phyloP scores from a whole-genome alignment of 2,113 vertebrate species.

The Protobothrops mucrosquamatus region DNA sequence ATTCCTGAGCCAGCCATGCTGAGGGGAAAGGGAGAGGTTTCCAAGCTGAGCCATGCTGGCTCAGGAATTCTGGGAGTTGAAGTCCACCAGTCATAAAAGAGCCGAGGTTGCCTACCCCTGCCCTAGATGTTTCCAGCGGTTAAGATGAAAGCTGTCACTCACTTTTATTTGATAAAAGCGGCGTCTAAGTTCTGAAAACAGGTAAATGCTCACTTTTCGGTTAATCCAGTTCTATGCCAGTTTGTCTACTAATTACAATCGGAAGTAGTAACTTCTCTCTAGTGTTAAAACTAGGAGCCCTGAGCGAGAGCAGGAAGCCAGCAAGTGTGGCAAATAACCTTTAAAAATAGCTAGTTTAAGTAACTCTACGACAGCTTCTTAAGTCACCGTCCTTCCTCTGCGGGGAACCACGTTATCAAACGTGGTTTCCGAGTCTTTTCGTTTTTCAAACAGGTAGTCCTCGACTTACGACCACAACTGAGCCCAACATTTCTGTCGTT shows the following conservation, averaged over 20 bases:
- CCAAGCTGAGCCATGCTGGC: no score
- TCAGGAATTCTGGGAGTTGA: no score
- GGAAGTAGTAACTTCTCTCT: conserved; percentile 52
- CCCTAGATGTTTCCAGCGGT: conserved; percentile 55
- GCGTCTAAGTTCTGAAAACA: conserved; percentile 43
- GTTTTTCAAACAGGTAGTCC: conserved; percentile 22
- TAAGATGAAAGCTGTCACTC: conserved; percentile 65
- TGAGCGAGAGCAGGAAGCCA: conserved; percentile 51
- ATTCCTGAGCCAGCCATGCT: no score
- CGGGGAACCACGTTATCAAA: conserved; percentile 15
- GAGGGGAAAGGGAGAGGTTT: no score
- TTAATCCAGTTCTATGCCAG: conserved; percentile 53
- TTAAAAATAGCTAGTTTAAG: not conserved
- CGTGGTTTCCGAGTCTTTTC: conserved; percentile 16
- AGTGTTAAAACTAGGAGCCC: conserved; percentile 54
- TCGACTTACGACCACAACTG: not conserved
- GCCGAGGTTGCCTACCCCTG: conserved; percentile 25
- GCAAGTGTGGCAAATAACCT: conserved; percentile 45
- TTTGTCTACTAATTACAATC: conserved; percentile 48
- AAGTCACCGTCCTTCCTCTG: not conserved
- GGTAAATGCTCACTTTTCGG: conserved; percentile 45
- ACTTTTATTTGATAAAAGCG: conserved; percentile 62
- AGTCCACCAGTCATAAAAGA: no score
- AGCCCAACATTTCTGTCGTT: not conserved
- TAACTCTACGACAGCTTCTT: not conserved